Evolutionary conservation across 92 coral and sea anemone species (phyloP), one percentile per base, ranked within the genome.

Genomic region (Plumapathes pennacea): DNA sequence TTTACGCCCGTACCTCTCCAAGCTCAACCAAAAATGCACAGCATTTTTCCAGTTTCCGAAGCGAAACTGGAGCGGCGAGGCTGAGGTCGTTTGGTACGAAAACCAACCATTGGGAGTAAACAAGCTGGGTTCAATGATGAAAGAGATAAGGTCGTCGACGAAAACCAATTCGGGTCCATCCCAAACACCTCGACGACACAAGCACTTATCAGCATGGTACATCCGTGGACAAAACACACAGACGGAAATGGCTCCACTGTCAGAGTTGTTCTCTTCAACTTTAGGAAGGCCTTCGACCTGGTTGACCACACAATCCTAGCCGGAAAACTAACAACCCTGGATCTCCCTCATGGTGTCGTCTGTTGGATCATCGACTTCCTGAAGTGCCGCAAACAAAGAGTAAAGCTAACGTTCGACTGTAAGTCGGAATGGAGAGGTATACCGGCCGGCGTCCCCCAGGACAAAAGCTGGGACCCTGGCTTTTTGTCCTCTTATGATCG

Each of bases 301-400:
- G 48, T 59, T 22, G 69, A 71, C 43, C 62, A 60, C 26, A 36
- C 38, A 28, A 49, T 60, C 28, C 25, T 58, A 29, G 41, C 40
- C 10, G 46, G 59, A 51, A 58, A 71, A 41, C 36, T 58, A 12
- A 7, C 37, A 28, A 45, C 38, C 12, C 36, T 58, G 30, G 15
- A 46, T 68, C 36, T 59, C 23, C 74, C 55, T 13, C 32, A 30
- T 13, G 60, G 31, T 20, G 46, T 46, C 57, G 57, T 39, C 46
- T 51, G 20, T 42, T 71, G 69, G 69, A 62, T 71, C 9, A 71
- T 42, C 30, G 78, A 60, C 78, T 71, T 71, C 24, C 60, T 71
- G 30, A 25, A 47, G 29, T 32, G 38, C 60, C 54, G 60, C n/a
- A 50, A 59, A 52, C 78, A 67, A 47, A 63, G 68, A 38, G 44